Percentiles rank a stretch among this genome's conserved stretches.
phyloP scores from a whole-genome alignment of 2,888 invertebrate species.

The Eilema depressum region DNA sequence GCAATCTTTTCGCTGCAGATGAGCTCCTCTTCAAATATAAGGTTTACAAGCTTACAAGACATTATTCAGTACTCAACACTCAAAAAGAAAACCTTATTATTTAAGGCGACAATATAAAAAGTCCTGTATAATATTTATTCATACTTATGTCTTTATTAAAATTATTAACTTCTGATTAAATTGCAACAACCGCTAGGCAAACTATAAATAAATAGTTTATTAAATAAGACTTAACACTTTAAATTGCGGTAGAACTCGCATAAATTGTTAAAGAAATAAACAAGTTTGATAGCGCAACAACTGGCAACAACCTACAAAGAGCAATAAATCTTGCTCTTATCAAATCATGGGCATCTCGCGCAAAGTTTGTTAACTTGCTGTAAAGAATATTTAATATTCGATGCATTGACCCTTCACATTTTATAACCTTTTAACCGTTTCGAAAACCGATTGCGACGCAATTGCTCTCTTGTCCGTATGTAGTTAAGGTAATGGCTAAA shows the following conservation, averaged over 20 bases:
- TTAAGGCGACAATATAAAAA: no score
- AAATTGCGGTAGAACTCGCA: not conserved
- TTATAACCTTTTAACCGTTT: not conserved
- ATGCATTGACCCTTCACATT: not conserved
- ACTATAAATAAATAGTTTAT: not conserved
- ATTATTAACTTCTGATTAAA: no score
- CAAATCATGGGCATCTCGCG: not conserved
- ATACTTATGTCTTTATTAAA: no score
- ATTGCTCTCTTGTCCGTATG: no score
- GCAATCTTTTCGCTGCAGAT: no score
- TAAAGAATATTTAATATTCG: not conserved
- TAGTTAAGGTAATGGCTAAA: no score
- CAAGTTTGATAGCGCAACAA: not conserved
- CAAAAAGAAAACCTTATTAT: no score
- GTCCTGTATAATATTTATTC: no score
- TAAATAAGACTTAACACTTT: not conserved
- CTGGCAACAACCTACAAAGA: not conserved
- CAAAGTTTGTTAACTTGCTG: slow-evolving; percentile 3
- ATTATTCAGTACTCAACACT: no score
- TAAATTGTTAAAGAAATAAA: slow-evolving; percentile 9
- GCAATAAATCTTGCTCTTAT: slow-evolving; percentile 12
- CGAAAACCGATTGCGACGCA: not conserved
- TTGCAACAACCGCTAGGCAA: not conserved
- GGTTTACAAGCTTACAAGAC: no score
- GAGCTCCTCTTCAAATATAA: no score